These are phyloP conservation scores for Eptatretus atami DNA, from an alignment of 2,797 vertebrate species.

Conservation along the genomic window DNA sequence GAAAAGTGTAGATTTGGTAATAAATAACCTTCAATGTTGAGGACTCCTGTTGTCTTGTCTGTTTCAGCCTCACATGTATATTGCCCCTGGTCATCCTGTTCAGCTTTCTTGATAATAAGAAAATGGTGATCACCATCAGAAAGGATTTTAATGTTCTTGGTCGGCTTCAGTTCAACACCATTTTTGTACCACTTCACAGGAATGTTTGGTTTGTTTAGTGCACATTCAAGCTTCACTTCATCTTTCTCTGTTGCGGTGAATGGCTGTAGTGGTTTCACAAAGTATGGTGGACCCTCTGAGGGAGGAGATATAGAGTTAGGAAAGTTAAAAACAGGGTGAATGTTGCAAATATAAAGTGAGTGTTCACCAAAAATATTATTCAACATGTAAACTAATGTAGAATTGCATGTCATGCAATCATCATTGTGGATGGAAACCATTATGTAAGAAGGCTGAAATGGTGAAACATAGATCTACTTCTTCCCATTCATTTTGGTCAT, in stretches of 20 bases:
- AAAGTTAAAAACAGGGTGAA: background rate
- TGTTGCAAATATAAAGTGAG: background rate
- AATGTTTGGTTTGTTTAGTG: slow-evolving; percentile 55
- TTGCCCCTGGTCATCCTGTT: slow-evolving; percentile 48
- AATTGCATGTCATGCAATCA: too few relatives aligned
- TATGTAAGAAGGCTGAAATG: too few relatives aligned
- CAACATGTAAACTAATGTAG: too few relatives aligned
- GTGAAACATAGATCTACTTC: too few relatives aligned
- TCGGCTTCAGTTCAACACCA: slow-evolving; percentile 46
- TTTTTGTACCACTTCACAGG: slow-evolving; percentile 87
- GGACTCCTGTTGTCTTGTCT: slow-evolving; percentile 49
- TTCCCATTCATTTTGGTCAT: background rate
- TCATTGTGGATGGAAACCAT: too few relatives aligned
- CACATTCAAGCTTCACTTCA: slow-evolving; percentile 54
- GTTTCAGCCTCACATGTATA: slow-evolving; percentile 77
- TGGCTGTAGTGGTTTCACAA: slow-evolving; percentile 66
- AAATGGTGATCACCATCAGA: slow-evolving; percentile 55
- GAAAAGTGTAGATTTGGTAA: too few relatives aligned
- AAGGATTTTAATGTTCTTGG: slow-evolving; percentile 41
- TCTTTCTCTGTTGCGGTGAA: slow-evolving; percentile 74
- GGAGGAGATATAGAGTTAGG: background rate
- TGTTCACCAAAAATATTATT: background rate
- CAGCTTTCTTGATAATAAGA: slow-evolving; percentile 46
- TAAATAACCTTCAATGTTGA: slow-evolving; percentile 52
- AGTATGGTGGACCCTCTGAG: slow-evolving; percentile 76